A percentile compares a stretch with the other conserved stretches of the same genome.
Evolutionary conservation across 2,797 vertebrate species (phyloP).

Genomic region (Melanotaenia maccullochi): DNA sequence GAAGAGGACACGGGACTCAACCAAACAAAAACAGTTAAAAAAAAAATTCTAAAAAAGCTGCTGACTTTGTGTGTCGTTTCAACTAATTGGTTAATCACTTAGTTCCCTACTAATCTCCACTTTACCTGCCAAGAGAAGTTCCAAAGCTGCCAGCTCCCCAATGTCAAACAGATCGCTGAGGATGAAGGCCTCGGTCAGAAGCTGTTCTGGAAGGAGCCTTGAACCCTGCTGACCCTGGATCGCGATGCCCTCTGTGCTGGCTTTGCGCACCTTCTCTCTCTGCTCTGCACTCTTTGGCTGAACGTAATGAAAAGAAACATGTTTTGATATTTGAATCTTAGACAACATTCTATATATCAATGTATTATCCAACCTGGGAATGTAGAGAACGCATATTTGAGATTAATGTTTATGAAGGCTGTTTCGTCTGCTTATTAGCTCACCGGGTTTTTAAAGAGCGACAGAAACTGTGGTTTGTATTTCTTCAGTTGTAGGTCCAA

Average conservation of each 20-base stretch:
- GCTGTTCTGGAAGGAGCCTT: constrained; percentile 92
- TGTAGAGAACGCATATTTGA: background rate
- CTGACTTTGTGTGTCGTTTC: too few species aligned
- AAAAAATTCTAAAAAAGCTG: too few species aligned
- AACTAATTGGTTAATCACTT: too few species aligned
- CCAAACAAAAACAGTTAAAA: too few species aligned
- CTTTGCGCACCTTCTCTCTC: constrained; percentile 95
- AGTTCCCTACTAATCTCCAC: background rate
- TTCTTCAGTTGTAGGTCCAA: constrained; percentile 96
- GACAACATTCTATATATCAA: background rate
- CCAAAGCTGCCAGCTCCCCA: constrained; percentile 94
- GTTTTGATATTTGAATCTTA: background rate
- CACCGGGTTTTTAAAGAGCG: constrained; percentile 96
- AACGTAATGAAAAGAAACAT: constrained; percentile 43
- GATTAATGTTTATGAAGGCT: background rate
- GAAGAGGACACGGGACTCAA: too few species aligned
- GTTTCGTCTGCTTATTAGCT: constrained; percentile 33
- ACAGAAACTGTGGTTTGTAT: constrained; percentile 94
- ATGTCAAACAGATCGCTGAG: constrained; percentile 97
- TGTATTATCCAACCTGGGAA: too few species aligned
- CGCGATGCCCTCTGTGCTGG: constrained; percentile 95
- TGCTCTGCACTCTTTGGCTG: constrained; percentile 97
- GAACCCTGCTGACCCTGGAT: constrained; percentile 97
- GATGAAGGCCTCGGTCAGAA: constrained; percentile 96
- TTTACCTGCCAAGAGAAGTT: constrained; percentile 94